These are phyloP conservation scores for Neria commutata DNA, from an alignment of 2,888 invertebrate genomes.

Conservation along the genomic window DNA sequence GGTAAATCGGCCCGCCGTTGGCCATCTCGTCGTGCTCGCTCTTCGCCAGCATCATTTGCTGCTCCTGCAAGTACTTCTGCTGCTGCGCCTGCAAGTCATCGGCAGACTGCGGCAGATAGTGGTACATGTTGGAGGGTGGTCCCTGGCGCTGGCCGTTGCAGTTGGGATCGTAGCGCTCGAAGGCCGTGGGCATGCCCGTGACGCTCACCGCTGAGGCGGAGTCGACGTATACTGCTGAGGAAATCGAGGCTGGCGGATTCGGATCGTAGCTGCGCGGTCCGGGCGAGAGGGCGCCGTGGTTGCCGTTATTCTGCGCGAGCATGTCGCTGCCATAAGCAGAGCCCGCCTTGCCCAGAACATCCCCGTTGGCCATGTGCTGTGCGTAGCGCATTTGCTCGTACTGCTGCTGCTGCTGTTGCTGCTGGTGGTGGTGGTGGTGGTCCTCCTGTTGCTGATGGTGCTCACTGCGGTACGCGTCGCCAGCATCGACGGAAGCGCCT, in stretches of 20 bases:
- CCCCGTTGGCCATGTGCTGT: conserved; percentile 56
- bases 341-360: conserved; percentile 58
- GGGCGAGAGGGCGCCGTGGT: conserved; percentile 46
- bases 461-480: conserved; percentile 41
- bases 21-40: conserved; percentile 71
- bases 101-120: conserved; percentile 65
- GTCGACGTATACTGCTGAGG: conserved; percentile 42
- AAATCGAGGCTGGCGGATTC: conserved; percentile 45
- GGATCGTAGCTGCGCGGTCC: conserved; percentile 50
- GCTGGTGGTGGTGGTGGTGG: conserved; percentile 39
- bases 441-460: conserved; percentile 29
- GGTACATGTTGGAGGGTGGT: conserved; percentile 67
- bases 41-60: conserved; percentile 67
- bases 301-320: conserved; percentile 38
- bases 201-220: conserved; percentile 38
- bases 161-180: conserved; percentile 70
- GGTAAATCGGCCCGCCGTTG: conserved; percentile 73
- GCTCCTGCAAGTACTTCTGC: conserved; percentile 68
- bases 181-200: conserved; percentile 64
- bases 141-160: conserved; percentile 61
- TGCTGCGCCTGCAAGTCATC: conserved; percentile 67
- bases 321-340: conserved; percentile 41
- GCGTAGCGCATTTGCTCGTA: conserved; percentile 63
- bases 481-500: conserved; percentile 30
- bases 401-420: conserved; percentile 42